These are phyloP conservation scores for Drosophila rufa DNA, from an alignment of 1,140 invertebrate genomes.

Conservation along the genomic window DNA sequence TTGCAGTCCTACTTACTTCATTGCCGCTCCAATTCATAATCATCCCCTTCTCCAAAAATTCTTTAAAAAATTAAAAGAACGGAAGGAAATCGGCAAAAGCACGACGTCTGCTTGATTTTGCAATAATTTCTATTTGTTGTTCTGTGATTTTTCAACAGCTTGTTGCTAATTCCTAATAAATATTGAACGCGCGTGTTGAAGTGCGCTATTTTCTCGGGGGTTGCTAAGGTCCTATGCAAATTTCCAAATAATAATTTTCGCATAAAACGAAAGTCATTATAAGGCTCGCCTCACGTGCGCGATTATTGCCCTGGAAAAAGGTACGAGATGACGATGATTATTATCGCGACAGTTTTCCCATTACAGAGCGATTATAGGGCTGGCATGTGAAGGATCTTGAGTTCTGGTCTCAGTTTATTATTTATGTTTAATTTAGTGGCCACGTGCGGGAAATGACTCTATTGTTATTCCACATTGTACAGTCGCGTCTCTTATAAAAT, in stretches of 20 bases:
- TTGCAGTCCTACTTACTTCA: background rate
- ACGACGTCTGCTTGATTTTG: constrained; percentile 29
- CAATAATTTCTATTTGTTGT: constrained; percentile 28
- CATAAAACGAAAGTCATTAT: constrained; percentile 67
- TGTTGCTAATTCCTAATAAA: constrained; percentile 80
- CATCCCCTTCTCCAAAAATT: background rate
- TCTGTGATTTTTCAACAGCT: constrained; percentile 66
- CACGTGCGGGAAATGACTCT: constrained; percentile 27
- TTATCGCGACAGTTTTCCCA: constrained; percentile 40
- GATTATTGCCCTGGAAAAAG: constrained; percentile 55
- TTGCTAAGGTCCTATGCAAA: constrained; percentile 58
- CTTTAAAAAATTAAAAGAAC: constrained; percentile 52
- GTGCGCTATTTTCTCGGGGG: constrained; percentile 18
- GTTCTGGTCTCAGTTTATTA: constrained; percentile 14
- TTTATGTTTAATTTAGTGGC: constrained; percentile 42
- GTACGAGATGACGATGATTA: constrained; percentile 17
- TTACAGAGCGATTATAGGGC: constrained; percentile 38
- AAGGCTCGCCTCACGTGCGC: constrained; percentile 61
- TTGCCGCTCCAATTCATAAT: background rate
- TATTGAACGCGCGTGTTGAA: constrained; percentile 54
- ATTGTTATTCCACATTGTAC: constrained; percentile 11
- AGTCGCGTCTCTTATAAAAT: background rate
- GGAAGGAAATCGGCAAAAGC: constrained; percentile 53
- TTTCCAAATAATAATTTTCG: constrained; percentile 61
- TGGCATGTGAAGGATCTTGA: constrained; percentile 31